Evolutionary conservation across 2,113 vertebrate genomes (phyloP).

Genomic region (Hippoglossus stenolepis): DNA sequence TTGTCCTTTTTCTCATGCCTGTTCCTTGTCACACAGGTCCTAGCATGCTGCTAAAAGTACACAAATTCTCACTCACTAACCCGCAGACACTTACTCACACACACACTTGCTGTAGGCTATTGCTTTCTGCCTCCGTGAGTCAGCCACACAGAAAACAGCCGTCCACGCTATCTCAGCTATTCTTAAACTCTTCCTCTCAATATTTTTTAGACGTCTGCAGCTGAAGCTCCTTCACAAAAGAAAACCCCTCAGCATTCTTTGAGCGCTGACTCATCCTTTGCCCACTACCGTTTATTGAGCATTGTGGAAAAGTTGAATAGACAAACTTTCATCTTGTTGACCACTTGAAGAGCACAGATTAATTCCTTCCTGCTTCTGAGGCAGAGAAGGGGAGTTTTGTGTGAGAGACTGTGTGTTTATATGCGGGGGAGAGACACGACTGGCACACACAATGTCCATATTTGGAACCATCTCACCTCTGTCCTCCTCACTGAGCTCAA

Average conservation of each 20-base stretch:
- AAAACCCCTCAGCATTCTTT: constrained; percentile 53
- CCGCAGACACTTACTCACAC: constrained; percentile 1
- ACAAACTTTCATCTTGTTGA: constrained; percentile 30
- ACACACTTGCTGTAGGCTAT: constrained; percentile 59
- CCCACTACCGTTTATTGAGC: constrained; percentile 35
- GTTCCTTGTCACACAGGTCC: constrained; percentile 56
- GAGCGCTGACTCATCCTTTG: constrained; percentile 59
- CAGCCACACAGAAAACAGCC: constrained; percentile 49
- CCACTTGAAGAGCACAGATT: constrained; percentile 42
- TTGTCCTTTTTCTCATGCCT: constrained; percentile 17
- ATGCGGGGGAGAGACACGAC: constrained; percentile 2
- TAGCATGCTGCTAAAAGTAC: constrained; percentile 49
- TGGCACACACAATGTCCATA: constrained; percentile 74
- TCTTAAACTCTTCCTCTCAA: constrained; percentile 29
- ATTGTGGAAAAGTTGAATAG: constrained; percentile 50
- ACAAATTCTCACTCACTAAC: constrained; percentile 8
- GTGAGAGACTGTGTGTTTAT: constrained; percentile 19
- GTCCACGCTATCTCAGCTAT: constrained; percentile 32
- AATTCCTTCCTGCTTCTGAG: constrained; percentile 56
- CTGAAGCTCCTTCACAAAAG: constrained; percentile 13
- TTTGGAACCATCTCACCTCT: constrained; percentile 79
- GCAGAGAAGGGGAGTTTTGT: background rate
- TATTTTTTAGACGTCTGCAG: constrained; percentile 28
- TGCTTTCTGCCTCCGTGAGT: constrained; percentile 54
- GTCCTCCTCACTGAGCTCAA: constrained; percentile 63